These are phyloP conservation scores for Cydia strobilella DNA, from an alignment of 1,140 invertebrate genomes.

Conservation along the genomic window DNA sequence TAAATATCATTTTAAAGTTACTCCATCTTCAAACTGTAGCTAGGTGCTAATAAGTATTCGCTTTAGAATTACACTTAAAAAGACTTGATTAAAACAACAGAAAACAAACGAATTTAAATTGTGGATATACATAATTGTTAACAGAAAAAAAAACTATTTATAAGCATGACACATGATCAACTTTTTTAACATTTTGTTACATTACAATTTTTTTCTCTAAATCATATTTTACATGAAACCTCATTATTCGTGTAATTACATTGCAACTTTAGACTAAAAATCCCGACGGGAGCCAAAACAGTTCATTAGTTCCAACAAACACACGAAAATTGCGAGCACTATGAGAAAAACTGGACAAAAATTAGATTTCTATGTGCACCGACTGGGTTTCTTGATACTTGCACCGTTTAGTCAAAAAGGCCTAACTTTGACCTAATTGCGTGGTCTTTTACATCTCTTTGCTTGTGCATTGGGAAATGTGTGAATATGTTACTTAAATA, in stretches of 20 bases:
- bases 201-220: no score
- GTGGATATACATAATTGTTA: no score
- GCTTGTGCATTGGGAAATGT: background rate
- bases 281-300: slow-evolving; percentile 32
- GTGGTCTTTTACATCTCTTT: background rate
- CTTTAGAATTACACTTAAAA: no score
- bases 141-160: no score
- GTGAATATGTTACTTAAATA: no score
- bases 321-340: slow-evolving; percentile 66
- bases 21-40: no score
- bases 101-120: no score
- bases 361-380: slow-evolving; percentile 63
- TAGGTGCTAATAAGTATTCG: no score
- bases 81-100: no score
- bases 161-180: no score
- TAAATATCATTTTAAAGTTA: background rate
- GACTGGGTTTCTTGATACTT: slow-evolving; percentile 54
- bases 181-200: no score
- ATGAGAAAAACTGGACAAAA: slow-evolving; percentile 72
- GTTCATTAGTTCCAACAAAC: slow-evolving; percentile 61
- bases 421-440: background rate
- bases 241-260: background rate
- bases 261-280: slow-evolving; percentile 1
- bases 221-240: background rate
- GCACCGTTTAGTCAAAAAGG: background rate